Evolutionary conservation across 2,888 invertebrate species (phyloP).

Genomic region (Matsumyia berberina): DNA sequence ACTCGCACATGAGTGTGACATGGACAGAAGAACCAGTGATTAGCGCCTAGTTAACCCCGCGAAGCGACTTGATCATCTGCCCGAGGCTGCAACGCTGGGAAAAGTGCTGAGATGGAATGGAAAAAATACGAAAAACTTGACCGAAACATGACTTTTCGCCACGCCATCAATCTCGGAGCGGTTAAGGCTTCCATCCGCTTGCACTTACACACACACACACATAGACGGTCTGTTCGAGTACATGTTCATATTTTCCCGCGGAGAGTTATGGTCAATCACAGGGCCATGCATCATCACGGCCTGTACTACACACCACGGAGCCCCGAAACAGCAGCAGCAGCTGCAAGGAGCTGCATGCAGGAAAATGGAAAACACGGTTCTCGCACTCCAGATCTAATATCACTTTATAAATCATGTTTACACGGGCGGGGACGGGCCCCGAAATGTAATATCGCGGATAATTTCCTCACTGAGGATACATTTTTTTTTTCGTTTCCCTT

Average conservation of each 20-base stretch:
- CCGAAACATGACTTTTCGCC: constrained; percentile 64
- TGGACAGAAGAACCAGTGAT: constrained; percentile 57
- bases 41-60: constrained; percentile 71
- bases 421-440: constrained; percentile 49
- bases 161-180: constrained; percentile 67
- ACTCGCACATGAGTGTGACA: constrained; percentile 76
- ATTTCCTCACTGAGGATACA: constrained; percentile 59
- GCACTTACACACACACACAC: too few relatives aligned
- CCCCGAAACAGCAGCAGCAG: constrained; percentile 57
- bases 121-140: constrained; percentile 25
- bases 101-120: not conserved
- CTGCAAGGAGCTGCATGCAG: constrained; percentile 54
- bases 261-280: constrained; percentile 75
- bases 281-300: constrained; percentile 73
- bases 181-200: constrained; percentile 51
- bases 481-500: constrained; percentile 19
- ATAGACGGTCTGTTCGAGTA: constrained; percentile 1
- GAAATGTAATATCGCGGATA: constrained; percentile 76
- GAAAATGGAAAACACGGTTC: constrained; percentile 64
- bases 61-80: not conserved
- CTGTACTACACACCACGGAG: constrained; percentile 49
- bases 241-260: constrained; percentile 67
- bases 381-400: constrained; percentile 75
- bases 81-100: constrained; percentile 1
- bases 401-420: constrained; percentile 77